Evolutionary conservation across 1,140 invertebrate species (phyloP), one percentile per base, ranked within the genome.

Genomic region (Scaptodrosophila lebanonensis): DNA sequence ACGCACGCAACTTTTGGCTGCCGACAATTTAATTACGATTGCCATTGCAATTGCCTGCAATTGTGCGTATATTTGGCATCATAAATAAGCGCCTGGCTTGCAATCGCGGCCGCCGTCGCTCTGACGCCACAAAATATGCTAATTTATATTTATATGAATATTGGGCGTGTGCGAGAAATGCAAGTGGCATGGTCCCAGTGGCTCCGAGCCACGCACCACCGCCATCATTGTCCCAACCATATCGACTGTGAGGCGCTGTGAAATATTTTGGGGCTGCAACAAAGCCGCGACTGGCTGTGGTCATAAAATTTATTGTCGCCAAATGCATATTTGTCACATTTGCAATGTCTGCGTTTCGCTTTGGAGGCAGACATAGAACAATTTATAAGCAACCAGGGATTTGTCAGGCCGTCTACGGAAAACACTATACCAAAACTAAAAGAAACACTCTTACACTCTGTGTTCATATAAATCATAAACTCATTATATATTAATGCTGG

Each of bases 271-370:
- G 60, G 73, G 75, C 62, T 32, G 58, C 47, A 39, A 25, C 22
- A 25, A 25, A 25, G 49, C 50, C 58, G 56, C 62, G 44, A 68
- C 54, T 40, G 75, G 66, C 75, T 79, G 73, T 56, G 73, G 73
- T 79, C 69, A 64, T 68, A 66, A 73, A 79, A 79, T 79, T 79
- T 79, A 79, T 79, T 65, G 75, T 65, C 68, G 65, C 73, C 73
- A 79, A 79, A 79, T 73, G 75, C 73, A 79, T 79, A 82, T 79
- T 79, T 79, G 73, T 79, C 73, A 79, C 73, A 79, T 79, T 79
- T 65, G 75, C 75, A 79, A 79, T 79, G 73, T 68, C n/a, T n/a
- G n/a, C n/a, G 57, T 79, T 77, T 77, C 73, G 72, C 64, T n/a
- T n/a, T n/a, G 73, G 59, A 69, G 47, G 33, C 54, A 54, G 47